phyloP scores from a whole-genome alignment of 2,797 vertebrate genomes.

The Otolemur crassicaudatus region DNA sequence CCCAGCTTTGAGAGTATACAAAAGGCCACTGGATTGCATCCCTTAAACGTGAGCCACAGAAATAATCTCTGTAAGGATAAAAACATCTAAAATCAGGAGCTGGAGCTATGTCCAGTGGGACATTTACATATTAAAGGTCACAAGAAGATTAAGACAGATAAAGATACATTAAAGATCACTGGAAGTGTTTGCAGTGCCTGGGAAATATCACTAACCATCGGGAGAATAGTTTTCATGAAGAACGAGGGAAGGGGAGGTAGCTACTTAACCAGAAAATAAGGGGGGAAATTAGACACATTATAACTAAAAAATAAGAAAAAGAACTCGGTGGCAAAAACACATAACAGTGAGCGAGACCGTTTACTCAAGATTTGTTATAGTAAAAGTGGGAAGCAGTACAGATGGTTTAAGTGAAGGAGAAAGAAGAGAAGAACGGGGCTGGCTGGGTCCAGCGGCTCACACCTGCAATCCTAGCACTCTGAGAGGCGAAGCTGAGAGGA shows the following conservation, averaged over 20 bases:
- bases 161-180: rapidly evolving
- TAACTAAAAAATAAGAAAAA: not conserved
- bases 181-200: not conserved
- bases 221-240: not conserved
- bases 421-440: rapidly evolving
- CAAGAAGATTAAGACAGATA: not conserved
- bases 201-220: rapidly evolving
- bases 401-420: not conserved
- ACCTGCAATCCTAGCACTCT: too few species aligned
- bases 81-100: not conserved
- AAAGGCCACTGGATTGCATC: not conserved
- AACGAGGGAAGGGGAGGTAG: rapidly evolving
- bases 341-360: too few species aligned
- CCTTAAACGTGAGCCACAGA: rapidly evolving
- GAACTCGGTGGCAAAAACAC: not conserved
- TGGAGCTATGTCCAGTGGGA: rapidly evolving
- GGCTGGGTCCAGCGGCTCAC: too few species aligned
- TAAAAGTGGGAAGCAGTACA: not conserved
- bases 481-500: too few species aligned
- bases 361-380: not conserved
- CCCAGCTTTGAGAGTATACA: too few species aligned
- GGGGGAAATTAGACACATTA: not conserved
- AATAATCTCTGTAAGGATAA: not conserved
- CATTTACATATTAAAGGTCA: not conserved
- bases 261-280: rapidly evolving